These are phyloP conservation scores for Oenanthe oenanthe DNA, from an alignment of 2,113 vertebrate species.

Conservation along the genomic window DNA sequence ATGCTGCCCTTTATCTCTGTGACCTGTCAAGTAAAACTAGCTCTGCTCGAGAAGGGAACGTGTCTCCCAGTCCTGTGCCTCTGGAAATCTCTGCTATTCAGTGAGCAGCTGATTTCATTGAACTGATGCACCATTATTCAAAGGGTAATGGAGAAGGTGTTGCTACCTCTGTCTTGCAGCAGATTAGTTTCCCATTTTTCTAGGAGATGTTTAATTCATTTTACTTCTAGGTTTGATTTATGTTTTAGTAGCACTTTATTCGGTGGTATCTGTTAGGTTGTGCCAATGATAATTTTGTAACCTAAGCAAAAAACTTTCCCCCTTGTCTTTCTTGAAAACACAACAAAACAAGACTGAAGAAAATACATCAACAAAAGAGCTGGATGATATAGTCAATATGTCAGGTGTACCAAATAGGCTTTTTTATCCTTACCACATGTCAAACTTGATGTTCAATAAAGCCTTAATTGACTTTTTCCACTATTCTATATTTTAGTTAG, in stretches of 20 bases:
- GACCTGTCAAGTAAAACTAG: neutral
- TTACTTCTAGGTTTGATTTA: neutral
- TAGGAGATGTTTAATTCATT: neutral
- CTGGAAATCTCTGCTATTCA: neutral
- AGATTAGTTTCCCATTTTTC: neutral
- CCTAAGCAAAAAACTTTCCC: neutral
- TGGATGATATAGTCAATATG: neutral
- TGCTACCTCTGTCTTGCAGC: neutral
- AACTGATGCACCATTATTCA: neutral
- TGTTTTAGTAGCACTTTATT: neutral
- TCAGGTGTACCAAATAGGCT: neutral
- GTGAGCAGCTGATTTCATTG: neutral
- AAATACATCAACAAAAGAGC: neutral
- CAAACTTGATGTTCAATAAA: neutral
- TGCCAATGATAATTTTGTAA: neutral
- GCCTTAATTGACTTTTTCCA: neutral
- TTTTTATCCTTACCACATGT: neutral
- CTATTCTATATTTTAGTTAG: neutral
- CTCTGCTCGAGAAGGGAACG: neutral
- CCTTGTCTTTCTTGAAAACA: accelerated
- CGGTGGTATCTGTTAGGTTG: neutral
- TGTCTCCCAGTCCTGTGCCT: neutral
- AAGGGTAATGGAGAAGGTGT: neutral
- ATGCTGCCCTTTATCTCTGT: neutral
- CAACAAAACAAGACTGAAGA: neutral